Evolutionary conservation across 92 coral and sea anemone species (phyloP).

Genomic region (Chrysogorgia sp.): DNA sequence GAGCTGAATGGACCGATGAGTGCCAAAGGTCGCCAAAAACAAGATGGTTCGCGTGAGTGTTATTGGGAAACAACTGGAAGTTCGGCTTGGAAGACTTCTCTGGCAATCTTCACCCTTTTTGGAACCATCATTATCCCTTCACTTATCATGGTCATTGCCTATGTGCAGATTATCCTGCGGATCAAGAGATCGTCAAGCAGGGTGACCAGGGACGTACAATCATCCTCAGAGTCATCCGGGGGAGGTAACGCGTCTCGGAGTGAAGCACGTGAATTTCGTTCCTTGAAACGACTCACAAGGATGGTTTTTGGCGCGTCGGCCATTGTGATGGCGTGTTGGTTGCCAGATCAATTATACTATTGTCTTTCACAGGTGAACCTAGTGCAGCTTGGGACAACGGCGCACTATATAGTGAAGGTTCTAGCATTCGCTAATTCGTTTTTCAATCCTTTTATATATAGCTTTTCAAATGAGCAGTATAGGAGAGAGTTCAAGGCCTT

Average conservation of each 20-base stretch:
- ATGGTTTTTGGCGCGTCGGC: slow-evolving; percentile 57
- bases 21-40: background rate
- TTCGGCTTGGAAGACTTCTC: background rate
- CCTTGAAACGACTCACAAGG: slow-evolving; percentile 22
- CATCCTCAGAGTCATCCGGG: no score
- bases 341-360: slow-evolving; percentile 80
- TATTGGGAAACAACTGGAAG: slow-evolving; percentile 8
- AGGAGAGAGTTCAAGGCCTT: slow-evolving; percentile 50
- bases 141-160: slow-evolving; percentile 66
- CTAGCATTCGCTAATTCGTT: slow-evolving; percentile 73
- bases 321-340: slow-evolving; percentile 74
- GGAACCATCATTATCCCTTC: slow-evolving; percentile 57
- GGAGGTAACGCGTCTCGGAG: background rate
- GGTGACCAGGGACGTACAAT: no score
- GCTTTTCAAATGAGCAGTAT: slow-evolving; percentile 68
- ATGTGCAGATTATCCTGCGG: slow-evolving; percentile 55
- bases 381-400: slow-evolving; percentile 58
- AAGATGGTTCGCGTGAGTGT: background rate
- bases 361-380: slow-evolving; percentile 56
- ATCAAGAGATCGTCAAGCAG: slow-evolving; percentile 49
- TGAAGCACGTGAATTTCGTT: background rate
- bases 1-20: background rate
- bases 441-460: slow-evolving; percentile 71
- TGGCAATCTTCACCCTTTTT: slow-evolving; percentile 4
- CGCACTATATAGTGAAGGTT: slow-evolving; percentile 68